Evolutionary conservation across 2,797 vertebrate genomes (phyloP).

Genomic region (Caiman crocodilus): DNA sequence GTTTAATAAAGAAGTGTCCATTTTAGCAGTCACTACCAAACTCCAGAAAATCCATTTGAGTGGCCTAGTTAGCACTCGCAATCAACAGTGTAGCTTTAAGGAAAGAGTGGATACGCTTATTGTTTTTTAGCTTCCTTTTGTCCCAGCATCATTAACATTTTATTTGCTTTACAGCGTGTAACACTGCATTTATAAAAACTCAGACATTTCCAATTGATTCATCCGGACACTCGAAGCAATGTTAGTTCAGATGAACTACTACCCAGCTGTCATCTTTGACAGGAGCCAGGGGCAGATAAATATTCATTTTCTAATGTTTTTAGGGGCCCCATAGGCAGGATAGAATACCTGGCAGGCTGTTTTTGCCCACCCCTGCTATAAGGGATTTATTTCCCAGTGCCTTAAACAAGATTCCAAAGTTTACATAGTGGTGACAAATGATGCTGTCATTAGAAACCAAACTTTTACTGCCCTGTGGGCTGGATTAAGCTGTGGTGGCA

Average conservation of each 20-base stretch:
- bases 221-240: neutral
- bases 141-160: neutral
- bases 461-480: neutral
- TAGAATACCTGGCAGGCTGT: too few species aligned
- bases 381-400: neutral
- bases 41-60: neutral
- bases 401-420: neutral
- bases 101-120: neutral
- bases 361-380: too few species aligned
- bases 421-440: neutral
- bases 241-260: neutral
- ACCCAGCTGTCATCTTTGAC: too few species aligned
- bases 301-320: too few species aligned
- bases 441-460: neutral
- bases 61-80: neutral
- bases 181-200: neutral
- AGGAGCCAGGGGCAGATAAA: too few species aligned
- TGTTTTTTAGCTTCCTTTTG: neutral
- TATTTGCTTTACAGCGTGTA: neutral
- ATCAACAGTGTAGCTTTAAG: neutral
- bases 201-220: neutral
- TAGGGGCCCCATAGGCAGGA: too few species aligned
- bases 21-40: neutral
- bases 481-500: neutral
- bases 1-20: neutral